Evolutionary conservation across 2,888 invertebrate genomes (phyloP).

Genomic region (Stratiomys singularior): DNA sequence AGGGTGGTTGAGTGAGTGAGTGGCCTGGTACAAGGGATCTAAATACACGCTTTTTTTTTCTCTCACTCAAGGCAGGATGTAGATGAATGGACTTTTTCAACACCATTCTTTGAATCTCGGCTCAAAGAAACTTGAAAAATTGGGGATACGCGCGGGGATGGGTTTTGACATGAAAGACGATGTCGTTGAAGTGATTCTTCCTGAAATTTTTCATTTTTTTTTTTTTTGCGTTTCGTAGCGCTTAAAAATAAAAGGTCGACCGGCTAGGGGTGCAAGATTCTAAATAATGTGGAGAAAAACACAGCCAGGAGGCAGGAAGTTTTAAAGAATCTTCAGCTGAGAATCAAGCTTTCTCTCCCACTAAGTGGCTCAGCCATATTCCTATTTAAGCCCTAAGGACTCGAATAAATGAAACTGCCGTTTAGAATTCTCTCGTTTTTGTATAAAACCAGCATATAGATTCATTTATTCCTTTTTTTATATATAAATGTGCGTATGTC

Average conservation of each 20-base stretch:
- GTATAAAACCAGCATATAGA: not conserved
- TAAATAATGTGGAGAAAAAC: slow-evolving; percentile 26
- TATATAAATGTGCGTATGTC: not conserved
- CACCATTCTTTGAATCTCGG: slow-evolving; percentile 2
- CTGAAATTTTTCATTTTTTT: slow-evolving; percentile 43
- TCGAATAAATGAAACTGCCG: slow-evolving; percentile 49
- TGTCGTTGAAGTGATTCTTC: slow-evolving; percentile 46
- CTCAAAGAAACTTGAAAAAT: slow-evolving; percentile 24
- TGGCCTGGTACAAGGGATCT: slow-evolving; percentile 6
- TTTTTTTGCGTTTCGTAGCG: slow-evolving; percentile 35
- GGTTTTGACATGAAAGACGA: slow-evolving; percentile 42
- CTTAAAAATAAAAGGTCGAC: slow-evolving; percentile 49
- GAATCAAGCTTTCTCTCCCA: slow-evolving; percentile 30
- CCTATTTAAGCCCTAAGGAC: slow-evolving; percentile 40
- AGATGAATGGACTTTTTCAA: slow-evolving; percentile 40
- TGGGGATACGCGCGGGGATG: not conserved
- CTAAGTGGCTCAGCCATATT: slow-evolving; percentile 42
- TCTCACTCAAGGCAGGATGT: slow-evolving; percentile 19
- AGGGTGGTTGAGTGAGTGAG: not conserved
- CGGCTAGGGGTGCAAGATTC: slow-evolving; percentile 43
- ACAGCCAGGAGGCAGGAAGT: slow-evolving; percentile 40
- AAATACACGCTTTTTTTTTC: slow-evolving; percentile 1
- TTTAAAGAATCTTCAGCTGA: slow-evolving; percentile 33
- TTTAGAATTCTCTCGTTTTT: slow-evolving; percentile 46
- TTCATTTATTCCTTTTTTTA: not conserved